Conservation (phyloP, 2,888 invertebrate genomes). For the Lasius fuliginosus region DNA sequence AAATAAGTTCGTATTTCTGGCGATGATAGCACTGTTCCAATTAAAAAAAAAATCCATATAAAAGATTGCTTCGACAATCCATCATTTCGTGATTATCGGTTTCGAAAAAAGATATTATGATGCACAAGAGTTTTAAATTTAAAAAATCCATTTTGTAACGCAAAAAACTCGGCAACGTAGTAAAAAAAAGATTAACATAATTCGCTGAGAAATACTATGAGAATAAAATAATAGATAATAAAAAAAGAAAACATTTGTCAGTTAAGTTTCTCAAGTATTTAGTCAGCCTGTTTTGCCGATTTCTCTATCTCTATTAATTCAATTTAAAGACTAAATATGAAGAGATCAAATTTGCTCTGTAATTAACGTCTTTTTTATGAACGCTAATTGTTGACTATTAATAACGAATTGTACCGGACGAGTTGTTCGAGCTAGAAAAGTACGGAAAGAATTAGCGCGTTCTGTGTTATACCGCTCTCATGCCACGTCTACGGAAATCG, state of each 20-base stretch:
- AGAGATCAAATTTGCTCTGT: neutral
- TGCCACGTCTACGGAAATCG: conserved; percentile 53
- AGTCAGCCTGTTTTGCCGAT: neutral
- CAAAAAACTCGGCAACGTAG: neutral
- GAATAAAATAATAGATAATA: neutral
- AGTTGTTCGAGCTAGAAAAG: conserved; percentile 24
- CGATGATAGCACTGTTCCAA: neutral
- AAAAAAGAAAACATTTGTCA: neutral
- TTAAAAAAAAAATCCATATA: neutral
- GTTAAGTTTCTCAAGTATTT: neutral
- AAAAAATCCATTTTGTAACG: neutral
- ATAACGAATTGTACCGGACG: neutral
- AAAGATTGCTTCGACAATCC: neutral
- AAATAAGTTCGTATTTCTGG: neutral
- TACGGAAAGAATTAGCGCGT: conserved; percentile 13
- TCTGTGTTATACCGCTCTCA: neutral
- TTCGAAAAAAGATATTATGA: neutral
- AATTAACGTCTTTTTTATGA: conserved; percentile 8
- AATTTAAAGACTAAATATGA: neutral
- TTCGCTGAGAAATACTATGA: neutral
- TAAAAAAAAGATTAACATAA: neutral
- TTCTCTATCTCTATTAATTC: conserved; percentile 4
- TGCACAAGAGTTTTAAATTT: neutral
- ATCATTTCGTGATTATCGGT: neutral
- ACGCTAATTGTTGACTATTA: conserved; percentile 22